Evolutionary conservation across 1,140 invertebrate species (phyloP).

Genomic region (Grapholita molesta): DNA sequence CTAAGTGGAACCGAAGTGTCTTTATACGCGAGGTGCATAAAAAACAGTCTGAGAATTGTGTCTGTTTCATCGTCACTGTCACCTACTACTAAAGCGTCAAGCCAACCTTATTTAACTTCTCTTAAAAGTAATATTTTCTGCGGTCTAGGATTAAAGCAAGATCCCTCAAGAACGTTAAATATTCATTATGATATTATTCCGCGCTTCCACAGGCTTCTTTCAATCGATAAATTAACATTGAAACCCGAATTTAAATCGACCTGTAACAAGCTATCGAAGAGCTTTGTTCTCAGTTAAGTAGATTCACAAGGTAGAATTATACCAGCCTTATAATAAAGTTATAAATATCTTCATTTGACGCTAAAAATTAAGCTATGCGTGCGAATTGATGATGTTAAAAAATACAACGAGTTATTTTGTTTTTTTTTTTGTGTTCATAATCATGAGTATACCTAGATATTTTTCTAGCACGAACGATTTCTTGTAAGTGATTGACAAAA

Average conservation of each 20-base stretch:
- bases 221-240: constrained; percentile 14
- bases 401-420: no score
- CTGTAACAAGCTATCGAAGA: neutral
- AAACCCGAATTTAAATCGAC: constrained; percentile 9
- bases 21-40: no score
- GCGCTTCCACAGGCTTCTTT: constrained; percentile 1
- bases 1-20: no score
- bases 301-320: neutral
- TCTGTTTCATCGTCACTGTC: neutral
- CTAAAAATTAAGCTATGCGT: no score
- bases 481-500: no score
- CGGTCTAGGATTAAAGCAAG: constrained; percentile 1
- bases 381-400: no score
- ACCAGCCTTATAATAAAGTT: no score
- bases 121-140: neutral
- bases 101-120: neutral
- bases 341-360: no score
- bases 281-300: neutral
- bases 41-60: no score
- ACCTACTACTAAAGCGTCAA: neutral
- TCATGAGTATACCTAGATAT: no score
- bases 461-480: no score
- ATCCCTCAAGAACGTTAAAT: neutral
- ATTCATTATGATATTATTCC: constrained; percentile 17
- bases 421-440: no score